Conservation (phyloP, 2,113 vertebrate species). For the Columba livia region DNA sequence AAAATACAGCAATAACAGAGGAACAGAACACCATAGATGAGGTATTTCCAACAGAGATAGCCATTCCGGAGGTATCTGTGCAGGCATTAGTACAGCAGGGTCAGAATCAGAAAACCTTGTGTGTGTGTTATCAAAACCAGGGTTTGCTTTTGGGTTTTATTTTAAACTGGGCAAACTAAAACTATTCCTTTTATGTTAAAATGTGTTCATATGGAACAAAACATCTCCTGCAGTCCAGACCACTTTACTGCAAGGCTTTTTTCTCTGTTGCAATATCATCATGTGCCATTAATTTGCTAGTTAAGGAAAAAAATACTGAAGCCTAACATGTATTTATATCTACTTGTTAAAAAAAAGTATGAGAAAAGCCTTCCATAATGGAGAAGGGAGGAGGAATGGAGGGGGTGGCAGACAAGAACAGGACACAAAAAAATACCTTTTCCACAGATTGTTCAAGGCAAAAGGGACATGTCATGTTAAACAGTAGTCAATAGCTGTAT, state of each 20-base stretch:
- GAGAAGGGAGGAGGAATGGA: conserved; percentile 24
- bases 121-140: not conserved
- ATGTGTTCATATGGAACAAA: not conserved
- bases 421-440: conserved; percentile 47
- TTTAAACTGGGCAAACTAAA: not conserved
- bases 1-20: not conserved
- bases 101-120: not conserved
- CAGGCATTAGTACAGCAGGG: not conserved
- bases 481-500: conserved; percentile 85
- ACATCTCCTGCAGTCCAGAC: conserved; percentile 34
- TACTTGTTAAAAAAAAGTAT: conserved; percentile 48
- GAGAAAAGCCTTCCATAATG: conserved; percentile 51
- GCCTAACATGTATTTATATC: conserved; percentile 24
- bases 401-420: conserved; percentile 51
- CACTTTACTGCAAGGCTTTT: conserved; percentile 11
- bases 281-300: conserved; percentile 19
- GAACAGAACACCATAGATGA: not conserved
- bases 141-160: not conserved
- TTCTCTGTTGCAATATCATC: conserved; percentile 15
- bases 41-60: not conserved
- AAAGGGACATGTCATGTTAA: conserved; percentile 84
- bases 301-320: not conserved
- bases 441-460: conserved; percentile 52
- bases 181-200: not conserved
- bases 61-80: not conserved